Evolutionary conservation across 2,113 vertebrate species (phyloP).

Genomic region (Bathybates hornii): DNA sequence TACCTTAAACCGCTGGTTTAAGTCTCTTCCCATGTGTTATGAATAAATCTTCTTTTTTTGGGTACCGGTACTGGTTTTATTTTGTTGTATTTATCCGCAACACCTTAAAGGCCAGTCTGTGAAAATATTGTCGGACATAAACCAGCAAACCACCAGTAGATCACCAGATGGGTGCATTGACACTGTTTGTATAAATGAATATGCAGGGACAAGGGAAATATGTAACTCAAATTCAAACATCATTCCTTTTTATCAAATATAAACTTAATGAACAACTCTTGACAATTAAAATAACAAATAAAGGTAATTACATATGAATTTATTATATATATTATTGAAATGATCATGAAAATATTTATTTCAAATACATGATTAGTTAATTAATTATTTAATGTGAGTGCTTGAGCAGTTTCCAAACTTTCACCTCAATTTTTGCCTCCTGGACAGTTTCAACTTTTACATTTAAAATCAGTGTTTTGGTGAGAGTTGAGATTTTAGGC

Average conservation of each 20-base stretch:
- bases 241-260: neutral
- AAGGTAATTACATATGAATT: rapidly evolving
- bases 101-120: neutral
- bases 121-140: neutral
- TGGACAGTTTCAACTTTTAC: neutral
- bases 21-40: rapidly evolving
- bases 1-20: neutral
- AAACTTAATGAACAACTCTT: neutral
- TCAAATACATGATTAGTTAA: neutral
- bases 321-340: neutral
- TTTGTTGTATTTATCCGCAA: neutral
- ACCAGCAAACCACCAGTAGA: neutral
- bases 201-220: neutral
- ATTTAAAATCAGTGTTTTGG: neutral
- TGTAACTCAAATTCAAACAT: neutral
- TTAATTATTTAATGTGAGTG: neutral
- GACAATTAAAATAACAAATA: neutral
- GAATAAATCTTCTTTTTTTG: neutral
- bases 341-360: neutral
- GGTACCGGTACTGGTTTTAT: neutral
- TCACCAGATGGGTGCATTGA: neutral
- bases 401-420: neutral
- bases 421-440: neutral
- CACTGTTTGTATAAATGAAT: neutral
- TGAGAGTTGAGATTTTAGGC: neutral